Conservation (phyloP, 2,888 invertebrate species). For the Incurvaria masculella region DNA sequence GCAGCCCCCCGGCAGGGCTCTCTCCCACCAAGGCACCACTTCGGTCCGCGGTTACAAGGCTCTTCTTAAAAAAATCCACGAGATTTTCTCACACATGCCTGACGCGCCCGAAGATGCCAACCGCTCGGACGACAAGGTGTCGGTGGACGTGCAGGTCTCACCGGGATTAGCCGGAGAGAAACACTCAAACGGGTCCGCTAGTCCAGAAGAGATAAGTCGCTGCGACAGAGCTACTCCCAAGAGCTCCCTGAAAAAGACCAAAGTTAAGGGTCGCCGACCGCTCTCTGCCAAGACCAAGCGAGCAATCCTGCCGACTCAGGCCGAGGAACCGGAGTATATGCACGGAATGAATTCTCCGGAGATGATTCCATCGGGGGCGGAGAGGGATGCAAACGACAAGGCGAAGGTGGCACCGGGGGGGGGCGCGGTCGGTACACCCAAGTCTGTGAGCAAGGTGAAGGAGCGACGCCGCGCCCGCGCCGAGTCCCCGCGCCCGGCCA, state of each 20-base stretch:
- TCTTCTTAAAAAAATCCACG: constrained; percentile 41
- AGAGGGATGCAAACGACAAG: constrained; percentile 34
- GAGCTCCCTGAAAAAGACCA: constrained; percentile 46
- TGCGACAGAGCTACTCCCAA: constrained; percentile 50
- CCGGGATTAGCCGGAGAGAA: not conserved
- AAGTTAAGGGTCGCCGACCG: constrained; percentile 42
- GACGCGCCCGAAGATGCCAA: constrained; percentile 34
- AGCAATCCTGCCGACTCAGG: constrained; percentile 40
- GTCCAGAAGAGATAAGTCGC: constrained; percentile 40
- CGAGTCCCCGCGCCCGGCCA: constrained; percentile 41
- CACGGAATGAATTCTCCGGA: constrained; percentile 49
- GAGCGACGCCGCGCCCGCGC: constrained; percentile 34
- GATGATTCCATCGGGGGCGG: constrained; percentile 43
- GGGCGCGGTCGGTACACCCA: constrained; percentile 37
- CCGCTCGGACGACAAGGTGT: constrained; percentile 41
- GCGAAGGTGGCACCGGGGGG: constrained; percentile 39
- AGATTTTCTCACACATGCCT: constrained; percentile 40
- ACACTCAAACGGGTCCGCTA: constrained; percentile 37
- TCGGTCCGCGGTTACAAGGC: constrained; percentile 46
- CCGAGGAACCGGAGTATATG: constrained; percentile 43
- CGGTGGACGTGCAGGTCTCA: constrained; percentile 34
- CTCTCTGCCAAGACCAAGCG: constrained; percentile 43
- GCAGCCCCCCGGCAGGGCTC: constrained; percentile 44
- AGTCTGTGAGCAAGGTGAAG: constrained; percentile 42
- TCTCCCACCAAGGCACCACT: constrained; percentile 31